phyloP scores from a whole-genome alignment of 2,113 vertebrate species.

The Galbula dea region DNA sequence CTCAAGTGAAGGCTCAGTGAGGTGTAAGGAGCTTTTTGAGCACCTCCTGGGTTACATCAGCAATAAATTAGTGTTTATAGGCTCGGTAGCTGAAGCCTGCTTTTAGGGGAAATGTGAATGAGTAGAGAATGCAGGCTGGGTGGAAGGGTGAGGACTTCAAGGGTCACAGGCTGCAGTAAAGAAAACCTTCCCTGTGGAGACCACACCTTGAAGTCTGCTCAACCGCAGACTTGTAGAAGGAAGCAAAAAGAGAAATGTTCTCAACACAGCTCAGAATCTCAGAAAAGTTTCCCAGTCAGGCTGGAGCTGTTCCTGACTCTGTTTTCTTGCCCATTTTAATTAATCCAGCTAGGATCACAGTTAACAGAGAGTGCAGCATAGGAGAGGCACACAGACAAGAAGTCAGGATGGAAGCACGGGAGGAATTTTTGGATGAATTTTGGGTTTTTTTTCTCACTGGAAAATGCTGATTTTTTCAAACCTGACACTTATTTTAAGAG shows the following conservation, averaged over 20 bases:
- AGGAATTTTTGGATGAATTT: neutral
- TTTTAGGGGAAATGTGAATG: neutral
- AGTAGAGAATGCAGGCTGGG: neutral
- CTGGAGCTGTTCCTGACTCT: neutral
- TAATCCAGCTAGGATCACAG: neutral
- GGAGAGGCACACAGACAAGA: neutral
- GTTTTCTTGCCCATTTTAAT: neutral
- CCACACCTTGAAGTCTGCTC: neutral
- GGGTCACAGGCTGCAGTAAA: neutral
- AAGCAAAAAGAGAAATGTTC: neutral
- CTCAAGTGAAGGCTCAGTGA: neutral
- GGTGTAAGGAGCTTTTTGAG: neutral
- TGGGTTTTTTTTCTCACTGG: neutral
- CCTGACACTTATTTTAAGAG: constrained; percentile 2
- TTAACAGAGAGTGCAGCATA: neutral
- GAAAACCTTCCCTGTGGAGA: neutral
- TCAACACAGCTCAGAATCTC: neutral
- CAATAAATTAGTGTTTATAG: neutral
- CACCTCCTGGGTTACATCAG: neutral
- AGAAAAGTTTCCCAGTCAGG: neutral
- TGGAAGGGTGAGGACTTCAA: neutral
- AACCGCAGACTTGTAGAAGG: neutral
- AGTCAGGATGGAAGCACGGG: neutral
- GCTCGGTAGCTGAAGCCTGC: neutral
- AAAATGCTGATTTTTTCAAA: constrained; percentile 40